Conservation (phyloP, 2,797 vertebrate species). For the Tapera naevia region DNA sequence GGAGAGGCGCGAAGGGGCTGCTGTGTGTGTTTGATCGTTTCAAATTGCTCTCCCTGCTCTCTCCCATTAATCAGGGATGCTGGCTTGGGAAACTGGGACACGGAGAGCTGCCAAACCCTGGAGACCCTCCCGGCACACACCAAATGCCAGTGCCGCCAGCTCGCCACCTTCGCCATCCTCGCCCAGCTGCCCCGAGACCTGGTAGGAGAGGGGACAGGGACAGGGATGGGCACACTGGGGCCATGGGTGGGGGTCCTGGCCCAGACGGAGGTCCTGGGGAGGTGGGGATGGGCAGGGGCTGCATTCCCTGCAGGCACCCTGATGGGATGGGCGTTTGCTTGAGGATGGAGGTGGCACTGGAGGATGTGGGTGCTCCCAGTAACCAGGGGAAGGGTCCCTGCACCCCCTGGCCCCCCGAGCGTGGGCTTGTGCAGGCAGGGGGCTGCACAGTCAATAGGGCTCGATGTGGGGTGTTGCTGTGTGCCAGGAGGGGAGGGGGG, state of each 20-base stretch:
- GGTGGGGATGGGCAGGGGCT: background rate
- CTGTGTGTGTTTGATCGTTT: background rate
- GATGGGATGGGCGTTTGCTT: rapidly evolving
- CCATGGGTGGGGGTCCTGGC: rapidly evolving
- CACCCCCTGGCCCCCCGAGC: background rate
- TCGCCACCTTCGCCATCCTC: slow-evolving; percentile 94
- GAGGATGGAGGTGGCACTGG: rapidly evolving
- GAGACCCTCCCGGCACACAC: slow-evolving; percentile 90
- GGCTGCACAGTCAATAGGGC: background rate
- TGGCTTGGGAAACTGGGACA: slow-evolving; percentile 94
- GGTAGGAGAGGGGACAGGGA: slow-evolving; percentile 79
- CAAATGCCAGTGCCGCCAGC: slow-evolving; percentile 96
- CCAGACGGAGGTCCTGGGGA: rapidly evolving
- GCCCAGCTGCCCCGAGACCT: slow-evolving; percentile 94
- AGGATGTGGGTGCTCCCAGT: background rate
- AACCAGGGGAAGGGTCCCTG: background rate
- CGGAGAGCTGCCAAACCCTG: slow-evolving; percentile 94
- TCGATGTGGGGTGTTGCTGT: background rate
- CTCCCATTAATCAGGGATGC: slow-evolving; percentile 84
- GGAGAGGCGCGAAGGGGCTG: background rate
- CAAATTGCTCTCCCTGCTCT: slow-evolving; percentile 11
- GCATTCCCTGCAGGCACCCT: background rate
- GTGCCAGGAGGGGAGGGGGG: background rate
- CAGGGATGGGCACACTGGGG: background rate
- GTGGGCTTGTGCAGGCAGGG: background rate